Conservation (phyloP, 2,797 vertebrate genomes). For the Hyperoplus immaculatus region DNA sequence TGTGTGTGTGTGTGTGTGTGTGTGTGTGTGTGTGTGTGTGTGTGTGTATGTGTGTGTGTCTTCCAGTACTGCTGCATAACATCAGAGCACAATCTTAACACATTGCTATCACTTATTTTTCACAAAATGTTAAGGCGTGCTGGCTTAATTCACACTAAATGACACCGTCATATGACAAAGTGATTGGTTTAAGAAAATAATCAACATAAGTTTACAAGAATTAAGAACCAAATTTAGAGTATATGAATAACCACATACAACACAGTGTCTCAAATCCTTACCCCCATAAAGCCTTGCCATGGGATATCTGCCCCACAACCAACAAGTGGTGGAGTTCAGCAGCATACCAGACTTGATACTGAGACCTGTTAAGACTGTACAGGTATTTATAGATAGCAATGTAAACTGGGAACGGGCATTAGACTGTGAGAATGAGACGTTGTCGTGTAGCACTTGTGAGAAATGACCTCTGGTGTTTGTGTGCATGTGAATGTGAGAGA, state of each 20-base stretch:
- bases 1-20: slow-evolving; percentile 24
- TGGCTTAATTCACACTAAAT: slow-evolving; percentile 5
- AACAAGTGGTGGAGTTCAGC: slow-evolving; percentile 62
- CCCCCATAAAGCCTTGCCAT: slow-evolving; percentile 14
- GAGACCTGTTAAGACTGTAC: slow-evolving; percentile 66
- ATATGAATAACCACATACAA: background rate
- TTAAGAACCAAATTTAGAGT: background rate
- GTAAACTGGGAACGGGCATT: slow-evolving; percentile 57
- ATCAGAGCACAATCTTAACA: slow-evolving; percentile 33
- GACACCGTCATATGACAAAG: background rate
- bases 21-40: slow-evolving; percentile 25
- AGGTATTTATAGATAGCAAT: slow-evolving; percentile 78
- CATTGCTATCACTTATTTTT: slow-evolving; percentile 29
- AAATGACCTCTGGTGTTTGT: slow-evolving; percentile 63
- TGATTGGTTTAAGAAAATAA: background rate
- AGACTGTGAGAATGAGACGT: slow-evolving; percentile 59
- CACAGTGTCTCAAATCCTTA: slow-evolving; percentile 32
- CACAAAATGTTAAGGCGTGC: slow-evolving; percentile 24
- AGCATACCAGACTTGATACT: slow-evolving; percentile 65
- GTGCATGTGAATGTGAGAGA: slow-evolving; percentile 36
- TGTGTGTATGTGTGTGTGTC: slow-evolving; percentile 12
- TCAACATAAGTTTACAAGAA: background rate
- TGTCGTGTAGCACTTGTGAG: slow-evolving; percentile 62
- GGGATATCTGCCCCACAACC: slow-evolving; percentile 57
- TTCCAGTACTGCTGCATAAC: slow-evolving; percentile 51